Evolutionary conservation across 2,797 vertebrate species (phyloP), one percentile per base, ranked within the genome.

Genomic region (Monodelphis domestica): DNA sequence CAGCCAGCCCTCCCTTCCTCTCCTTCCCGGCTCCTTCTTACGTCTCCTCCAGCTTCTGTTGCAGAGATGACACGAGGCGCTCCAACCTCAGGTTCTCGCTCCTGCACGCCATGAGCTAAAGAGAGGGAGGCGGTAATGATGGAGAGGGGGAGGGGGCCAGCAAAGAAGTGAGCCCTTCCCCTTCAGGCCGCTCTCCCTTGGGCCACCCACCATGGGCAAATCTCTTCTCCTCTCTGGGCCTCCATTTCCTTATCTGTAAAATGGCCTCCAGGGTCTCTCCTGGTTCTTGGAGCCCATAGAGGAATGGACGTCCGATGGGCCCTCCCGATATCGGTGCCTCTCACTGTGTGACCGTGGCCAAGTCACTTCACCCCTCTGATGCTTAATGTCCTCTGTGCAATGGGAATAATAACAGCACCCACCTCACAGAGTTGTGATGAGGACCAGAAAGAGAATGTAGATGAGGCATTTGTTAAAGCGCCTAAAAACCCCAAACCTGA

Each of bases 11-110:
- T 84, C 38, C 54, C 54, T 57, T 57, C 12, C 26, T 29, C 21
- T 38, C 50, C 2, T 11, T 53, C 10, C 9, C 17, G 70, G 17
- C 2, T 11, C 21, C 53, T 56, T 78, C 98, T 91, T 96, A 98
- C 98, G 96, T 98, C 94, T 98, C 96, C 50, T 91, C 96, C 59
- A 98, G 91, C 90, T 98, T 97, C 70, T 97, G 95, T 54, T 98
- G 98, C 94, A 92, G 97, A 24, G 97, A 93, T 78, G 91, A 45
- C 88, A 98, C 96, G 78, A 97, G 95, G 89, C 98, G 95, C 94
- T 97, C 98, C 96, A 98, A 94, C 50, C 95, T 97, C 94, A 98
- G 91, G 57, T 97, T 95, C 88, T 98, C 97, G 1, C 45, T 93
- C 51, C 90, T 97, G 90, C 98, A 97, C 92, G 97, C 96, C 24